phyloP scores from a whole-genome alignment of 2,888 invertebrate species.

The Nephrotoma appendiculata region DNA sequence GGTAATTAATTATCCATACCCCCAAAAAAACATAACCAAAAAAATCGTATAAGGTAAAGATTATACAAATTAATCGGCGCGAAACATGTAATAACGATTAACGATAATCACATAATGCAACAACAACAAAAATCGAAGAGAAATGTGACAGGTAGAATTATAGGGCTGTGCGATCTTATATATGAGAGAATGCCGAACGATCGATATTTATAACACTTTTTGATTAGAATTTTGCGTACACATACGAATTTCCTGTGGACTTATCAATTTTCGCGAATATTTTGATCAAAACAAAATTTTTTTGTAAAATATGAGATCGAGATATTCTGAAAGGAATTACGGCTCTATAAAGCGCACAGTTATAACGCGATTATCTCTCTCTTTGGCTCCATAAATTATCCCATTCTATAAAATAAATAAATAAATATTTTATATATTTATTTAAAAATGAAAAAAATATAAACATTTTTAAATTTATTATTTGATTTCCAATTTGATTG shows the following conservation, averaged over 20 bases:
- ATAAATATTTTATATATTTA: background rate
- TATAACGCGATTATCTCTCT: background rate
- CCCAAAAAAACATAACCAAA: background rate
- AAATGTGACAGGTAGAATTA: background rate
- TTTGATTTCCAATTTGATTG: background rate
- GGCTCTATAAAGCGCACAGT: background rate
- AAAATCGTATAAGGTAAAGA: background rate
- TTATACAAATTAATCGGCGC: background rate
- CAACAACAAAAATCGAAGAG: background rate
- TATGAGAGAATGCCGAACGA: background rate
- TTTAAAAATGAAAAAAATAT: background rate
- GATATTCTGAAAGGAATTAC: background rate
- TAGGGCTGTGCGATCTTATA: background rate
- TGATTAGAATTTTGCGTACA: background rate
- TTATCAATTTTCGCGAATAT: background rate
- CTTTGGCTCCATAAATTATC: background rate
- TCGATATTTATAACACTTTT: background rate
- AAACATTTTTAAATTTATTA: background rate
- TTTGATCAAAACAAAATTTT: background rate
- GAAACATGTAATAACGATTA: background rate
- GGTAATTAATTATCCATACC: background rate
- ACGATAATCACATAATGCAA: background rate
- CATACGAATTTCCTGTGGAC: background rate
- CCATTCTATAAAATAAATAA: background rate
- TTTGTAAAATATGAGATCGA: background rate